Percentiles rank a stretch among this genome's conserved stretches.
Evolutionary conservation across 2,888 invertebrate species (phyloP).

Genomic region (Xylota sylvarum): DNA sequence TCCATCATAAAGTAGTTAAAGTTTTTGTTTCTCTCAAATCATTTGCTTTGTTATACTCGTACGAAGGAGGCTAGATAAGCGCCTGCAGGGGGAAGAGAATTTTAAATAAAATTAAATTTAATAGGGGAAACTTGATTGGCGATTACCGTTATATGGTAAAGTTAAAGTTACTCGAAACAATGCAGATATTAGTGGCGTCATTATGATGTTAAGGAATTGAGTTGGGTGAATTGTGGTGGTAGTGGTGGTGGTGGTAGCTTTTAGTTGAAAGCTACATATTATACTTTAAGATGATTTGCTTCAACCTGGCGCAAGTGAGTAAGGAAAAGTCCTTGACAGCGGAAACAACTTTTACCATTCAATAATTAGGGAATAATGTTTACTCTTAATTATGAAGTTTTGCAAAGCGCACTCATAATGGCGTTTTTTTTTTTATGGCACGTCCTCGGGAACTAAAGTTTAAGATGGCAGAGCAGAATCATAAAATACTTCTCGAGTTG

Average conservation of each 20-base stretch:
- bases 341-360: conserved; percentile 15
- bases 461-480: conserved; percentile 6
- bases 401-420: conserved; percentile 14
- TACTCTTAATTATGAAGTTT: conserved; percentile 62
- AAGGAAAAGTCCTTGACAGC: conserved; percentile 11
- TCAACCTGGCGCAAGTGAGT: neutral
- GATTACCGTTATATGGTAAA: conserved; percentile 65
- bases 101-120: conserved; percentile 70
- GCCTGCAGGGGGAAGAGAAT: conserved; percentile 20
- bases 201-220: conserved; percentile 16
- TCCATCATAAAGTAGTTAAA: conserved; percentile 74
- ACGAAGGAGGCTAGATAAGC: conserved; percentile 48
- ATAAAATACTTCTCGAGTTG: conserved; percentile 26
- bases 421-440: conserved; percentile 25
- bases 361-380: conserved; percentile 57
- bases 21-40: conserved; percentile 67
- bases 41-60: conserved; percentile 37
- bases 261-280: neutral
- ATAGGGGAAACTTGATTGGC: conserved; percentile 69
- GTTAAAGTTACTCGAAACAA: conserved; percentile 54
- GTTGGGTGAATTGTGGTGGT: neutral
- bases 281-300: neutral
- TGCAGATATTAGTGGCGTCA: conserved; percentile 41
- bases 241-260: neutral
- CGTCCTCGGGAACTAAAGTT: conserved; percentile 13